These are phyloP conservation scores for Graptemys geographica DNA, from an alignment of 2,797 vertebrate species.

Conservation along the genomic window DNA sequence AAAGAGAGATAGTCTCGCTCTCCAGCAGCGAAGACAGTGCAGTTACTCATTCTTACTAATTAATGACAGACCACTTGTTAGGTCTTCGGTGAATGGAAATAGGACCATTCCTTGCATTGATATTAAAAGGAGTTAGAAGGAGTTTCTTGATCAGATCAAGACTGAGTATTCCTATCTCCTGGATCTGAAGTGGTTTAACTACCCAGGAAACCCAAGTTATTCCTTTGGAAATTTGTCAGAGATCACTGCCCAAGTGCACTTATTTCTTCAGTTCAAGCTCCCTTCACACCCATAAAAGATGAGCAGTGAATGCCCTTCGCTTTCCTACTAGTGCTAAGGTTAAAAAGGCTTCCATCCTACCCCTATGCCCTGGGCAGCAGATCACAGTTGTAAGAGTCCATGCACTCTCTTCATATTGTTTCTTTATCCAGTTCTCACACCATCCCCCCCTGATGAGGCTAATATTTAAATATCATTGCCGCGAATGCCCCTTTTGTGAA, in stretches of 20 bases:
- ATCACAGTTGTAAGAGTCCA: too few species aligned
- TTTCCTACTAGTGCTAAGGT: neutral
- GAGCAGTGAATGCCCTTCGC: neutral
- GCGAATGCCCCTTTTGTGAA: too few species aligned
- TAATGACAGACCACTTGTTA: conserved; percentile 36
- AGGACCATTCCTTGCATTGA: conserved; percentile 20
- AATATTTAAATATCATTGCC: too few species aligned
- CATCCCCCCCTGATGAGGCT: too few species aligned
- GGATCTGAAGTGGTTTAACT: too few species aligned
- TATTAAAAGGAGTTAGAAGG: neutral
- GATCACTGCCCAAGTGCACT: neutral
- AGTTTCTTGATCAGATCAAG: neutral
- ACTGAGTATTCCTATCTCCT: neutral
- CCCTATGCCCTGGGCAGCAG: neutral
- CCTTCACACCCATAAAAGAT: neutral
- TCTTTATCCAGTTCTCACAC: too few species aligned
- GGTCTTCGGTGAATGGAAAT: conserved; percentile 40
- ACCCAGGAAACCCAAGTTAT: neutral
- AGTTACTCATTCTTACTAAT: conserved; percentile 66
- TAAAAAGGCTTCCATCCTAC: neutral
- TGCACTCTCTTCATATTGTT: too few species aligned
- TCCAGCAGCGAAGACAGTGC: neutral
- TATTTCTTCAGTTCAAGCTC: neutral
- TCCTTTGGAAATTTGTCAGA: too few species aligned
- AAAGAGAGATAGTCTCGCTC: neutral